phyloP scores from a whole-genome alignment of 2,888 invertebrate species.

The Conus canariensis region DNA sequence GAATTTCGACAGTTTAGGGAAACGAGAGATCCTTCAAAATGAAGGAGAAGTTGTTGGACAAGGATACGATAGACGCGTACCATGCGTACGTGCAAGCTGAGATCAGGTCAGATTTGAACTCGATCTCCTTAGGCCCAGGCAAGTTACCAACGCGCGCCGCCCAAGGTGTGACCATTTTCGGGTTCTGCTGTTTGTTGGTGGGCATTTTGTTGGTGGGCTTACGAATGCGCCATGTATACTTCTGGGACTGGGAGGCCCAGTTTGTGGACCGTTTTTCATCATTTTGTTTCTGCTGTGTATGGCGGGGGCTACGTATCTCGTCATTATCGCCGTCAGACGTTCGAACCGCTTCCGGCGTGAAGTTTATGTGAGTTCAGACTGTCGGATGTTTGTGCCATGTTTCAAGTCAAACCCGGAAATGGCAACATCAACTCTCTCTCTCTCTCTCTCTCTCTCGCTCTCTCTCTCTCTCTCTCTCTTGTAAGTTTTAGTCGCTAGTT shows the following conservation, averaged over 20 bases:
- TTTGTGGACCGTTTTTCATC: slow-evolving; percentile 68
- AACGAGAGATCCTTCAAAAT: slow-evolving; percentile 25
- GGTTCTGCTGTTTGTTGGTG: slow-evolving; percentile 57
- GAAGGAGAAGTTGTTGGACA: slow-evolving; percentile 65
- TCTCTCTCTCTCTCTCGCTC: background rate
- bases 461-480: background rate
- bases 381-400: background rate
- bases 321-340: slow-evolving; percentile 61
- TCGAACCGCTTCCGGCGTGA: slow-evolving; percentile 68
- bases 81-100: slow-evolving; percentile 68
- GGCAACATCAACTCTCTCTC: background rate
- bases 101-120: slow-evolving; percentile 68
- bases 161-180: slow-evolving; percentile 53
- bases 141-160: slow-evolving; percentile 58
- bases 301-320: slow-evolving; percentile 60
- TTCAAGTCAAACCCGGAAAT: background rate
- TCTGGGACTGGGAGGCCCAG: slow-evolving; percentile 67
- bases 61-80: slow-evolving; percentile 72
- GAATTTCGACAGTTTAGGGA: background rate
- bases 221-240: slow-evolving; percentile 70
- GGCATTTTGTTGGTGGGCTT: slow-evolving; percentile 66
- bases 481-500: too few species aligned
- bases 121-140: slow-evolving; percentile 65
- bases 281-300: slow-evolving; percentile 60
- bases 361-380: slow-evolving; percentile 62